A percentile compares a stretch with the other conserved stretches of the same genome.
These are phyloP conservation scores for Psittacula echo DNA, from an alignment of 2,797 vertebrate genomes.

Conservation along the genomic window DNA sequence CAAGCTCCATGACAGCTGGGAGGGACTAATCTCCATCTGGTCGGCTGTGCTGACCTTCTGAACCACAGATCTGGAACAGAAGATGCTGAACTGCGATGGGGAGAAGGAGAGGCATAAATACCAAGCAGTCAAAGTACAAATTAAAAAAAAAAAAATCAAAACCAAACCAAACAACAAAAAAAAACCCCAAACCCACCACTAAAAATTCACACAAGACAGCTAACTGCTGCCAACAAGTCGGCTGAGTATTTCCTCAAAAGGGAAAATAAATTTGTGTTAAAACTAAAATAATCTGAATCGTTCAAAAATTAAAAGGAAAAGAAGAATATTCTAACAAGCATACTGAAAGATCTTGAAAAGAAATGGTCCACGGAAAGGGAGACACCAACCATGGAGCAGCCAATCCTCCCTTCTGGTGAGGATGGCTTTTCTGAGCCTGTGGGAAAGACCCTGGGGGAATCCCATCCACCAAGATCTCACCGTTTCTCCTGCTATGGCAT, in stretches of 20 bases:
- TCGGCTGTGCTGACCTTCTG: conserved; percentile 31
- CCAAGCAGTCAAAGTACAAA: conserved; percentile 1
- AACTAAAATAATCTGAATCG: conserved; percentile 25
- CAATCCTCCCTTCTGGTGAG: neutral
- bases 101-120: conserved; percentile 25
- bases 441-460: neutral
- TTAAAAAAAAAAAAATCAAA: neutral
- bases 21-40: neutral
- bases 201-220: conserved; percentile 49
- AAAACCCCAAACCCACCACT: neutral
- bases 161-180: neutral
- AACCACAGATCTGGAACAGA: conserved; percentile 1
- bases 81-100: conserved; percentile 19
- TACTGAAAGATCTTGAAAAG: conserved; percentile 19
- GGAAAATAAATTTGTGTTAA: conserved; percentile 54
- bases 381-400: neutral
- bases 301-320: conserved; percentile 15
- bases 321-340: conserved; percentile 4
- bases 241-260: conserved; percentile 67
- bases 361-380: conserved; percentile 35
- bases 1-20: conserved; percentile 10
- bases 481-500: neutral
- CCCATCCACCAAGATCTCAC: neutral
- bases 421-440: neutral
- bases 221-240: conserved; percentile 46